Conservation (phyloP, 53 echinoderm and acorn worm genomes). For the Astropecten irregularis region DNA sequence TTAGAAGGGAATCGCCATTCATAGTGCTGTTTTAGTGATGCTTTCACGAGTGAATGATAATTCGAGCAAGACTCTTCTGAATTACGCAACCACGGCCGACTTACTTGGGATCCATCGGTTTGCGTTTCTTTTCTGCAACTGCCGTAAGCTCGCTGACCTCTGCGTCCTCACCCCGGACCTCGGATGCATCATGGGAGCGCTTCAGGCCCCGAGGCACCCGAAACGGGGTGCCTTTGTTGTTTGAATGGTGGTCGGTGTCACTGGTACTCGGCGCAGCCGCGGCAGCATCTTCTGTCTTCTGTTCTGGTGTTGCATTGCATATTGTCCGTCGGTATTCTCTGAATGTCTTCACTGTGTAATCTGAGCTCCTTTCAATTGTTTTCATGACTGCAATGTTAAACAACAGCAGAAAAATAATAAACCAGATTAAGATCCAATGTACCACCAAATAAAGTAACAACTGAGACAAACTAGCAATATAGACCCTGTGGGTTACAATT, state of each 20-base stretch:
- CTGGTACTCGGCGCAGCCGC: slow-evolving; percentile 4
- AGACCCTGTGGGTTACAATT: no score
- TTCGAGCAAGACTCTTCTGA: no score
- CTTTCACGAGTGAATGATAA: no score
- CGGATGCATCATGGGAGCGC: slow-evolving; percentile 63
- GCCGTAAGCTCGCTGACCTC: slow-evolving; percentile 85
- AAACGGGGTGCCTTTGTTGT: slow-evolving; percentile 11
- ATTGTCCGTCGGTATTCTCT: slow-evolving; percentile 62
- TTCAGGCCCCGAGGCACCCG: slow-evolving; percentile 55
- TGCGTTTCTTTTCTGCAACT: slow-evolving; percentile 72
- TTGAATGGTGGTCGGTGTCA: neutral
- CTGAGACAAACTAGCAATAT: no score
- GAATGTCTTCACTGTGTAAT: slow-evolving; percentile 66
- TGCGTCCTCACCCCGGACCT: slow-evolving; percentile 64
- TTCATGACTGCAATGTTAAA: slow-evolving; percentile 46
- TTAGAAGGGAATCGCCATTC: no score
- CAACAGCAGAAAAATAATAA: neutral
- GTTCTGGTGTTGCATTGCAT: neutral
- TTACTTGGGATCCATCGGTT: slow-evolving; percentile 96
- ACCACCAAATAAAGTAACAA: no score
- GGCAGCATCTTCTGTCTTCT: neutral
- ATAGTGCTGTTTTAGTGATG: no score
- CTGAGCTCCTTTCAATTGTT: slow-evolving; percentile 49
- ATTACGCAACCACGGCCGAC: no score
- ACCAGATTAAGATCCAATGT: no score